These are phyloP conservation scores for Odontamblyopus lacepedii DNA, from an alignment of 2,797 vertebrate species.

Conservation along the genomic window DNA sequence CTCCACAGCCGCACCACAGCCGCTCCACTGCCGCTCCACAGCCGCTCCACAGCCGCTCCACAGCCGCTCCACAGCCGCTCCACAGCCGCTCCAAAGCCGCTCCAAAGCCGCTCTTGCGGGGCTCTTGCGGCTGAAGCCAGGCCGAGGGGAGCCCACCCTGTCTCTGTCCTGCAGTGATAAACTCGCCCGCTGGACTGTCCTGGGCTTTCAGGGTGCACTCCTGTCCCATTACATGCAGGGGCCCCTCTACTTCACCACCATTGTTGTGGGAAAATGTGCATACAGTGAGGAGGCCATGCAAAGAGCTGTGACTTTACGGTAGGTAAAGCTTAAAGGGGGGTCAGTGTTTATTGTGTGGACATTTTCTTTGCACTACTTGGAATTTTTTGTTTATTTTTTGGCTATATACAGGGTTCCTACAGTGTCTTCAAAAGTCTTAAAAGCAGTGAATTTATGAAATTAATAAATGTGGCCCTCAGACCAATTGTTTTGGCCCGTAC, in stretches of 20 bases:
- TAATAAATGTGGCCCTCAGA: no score
- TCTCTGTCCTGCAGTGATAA: constrained; percentile 98
- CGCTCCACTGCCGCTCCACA: no score
- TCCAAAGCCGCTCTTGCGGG: no score
- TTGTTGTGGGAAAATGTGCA: constrained; percentile 88
- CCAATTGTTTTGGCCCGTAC: no score
- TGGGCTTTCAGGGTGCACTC: constrained; percentile 93
- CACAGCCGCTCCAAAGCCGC: no score
- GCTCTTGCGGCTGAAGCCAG: constrained; percentile 88
- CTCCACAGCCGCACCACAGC: no score
- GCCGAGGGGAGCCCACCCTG: constrained; percentile 86
- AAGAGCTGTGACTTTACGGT: constrained; percentile 85
- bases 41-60: constrained; percentile 87
- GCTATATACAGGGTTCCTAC: no score
- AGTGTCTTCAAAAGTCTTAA: no score
- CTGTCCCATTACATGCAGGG: constrained; percentile 89
- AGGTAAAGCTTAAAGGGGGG: neutral
- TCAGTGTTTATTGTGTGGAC: no score
- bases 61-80: constrained; percentile 78
- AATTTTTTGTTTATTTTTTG: no score
- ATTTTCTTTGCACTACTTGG: no score
- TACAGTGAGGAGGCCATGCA: constrained; percentile 82
- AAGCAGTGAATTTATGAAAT: no score
- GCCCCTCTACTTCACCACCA: constrained; percentile 83
- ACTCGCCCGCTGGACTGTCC: constrained; percentile 88